Percentiles rank a stretch among this genome's conserved stretches.
These are phyloP conservation scores for Aelia acuminata DNA, from an alignment of 2,888 invertebrate genomes.

Conservation along the genomic window DNA sequence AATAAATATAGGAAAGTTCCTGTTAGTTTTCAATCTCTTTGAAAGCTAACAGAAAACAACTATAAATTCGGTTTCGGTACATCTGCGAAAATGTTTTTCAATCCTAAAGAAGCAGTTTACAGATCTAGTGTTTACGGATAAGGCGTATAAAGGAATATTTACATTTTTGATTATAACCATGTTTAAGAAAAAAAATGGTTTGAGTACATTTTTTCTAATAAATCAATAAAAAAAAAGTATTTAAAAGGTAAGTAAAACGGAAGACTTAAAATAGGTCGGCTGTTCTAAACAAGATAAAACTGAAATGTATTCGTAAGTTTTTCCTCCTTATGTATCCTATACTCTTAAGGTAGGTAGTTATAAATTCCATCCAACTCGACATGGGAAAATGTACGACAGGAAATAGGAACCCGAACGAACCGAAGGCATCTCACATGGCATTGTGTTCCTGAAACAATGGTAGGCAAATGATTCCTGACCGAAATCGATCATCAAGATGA, in stretches of 20 bases:
- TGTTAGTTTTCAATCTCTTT: background rate
- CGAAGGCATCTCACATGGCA: background rate
- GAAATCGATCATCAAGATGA: constrained; percentile 11
- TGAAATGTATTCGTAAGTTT: background rate
- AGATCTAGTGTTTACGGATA: background rate
- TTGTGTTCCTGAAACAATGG: background rate
- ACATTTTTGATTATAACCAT: background rate
- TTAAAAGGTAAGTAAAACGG: background rate
- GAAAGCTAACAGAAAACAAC: background rate
- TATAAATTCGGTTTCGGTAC: background rate
- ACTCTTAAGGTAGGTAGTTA: background rate
- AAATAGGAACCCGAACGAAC: background rate
- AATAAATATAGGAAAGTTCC: background rate
- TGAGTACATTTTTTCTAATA: background rate
- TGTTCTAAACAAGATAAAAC: background rate
- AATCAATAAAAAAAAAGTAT: no score
- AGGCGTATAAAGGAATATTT: background rate
- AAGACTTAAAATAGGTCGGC: background rate
- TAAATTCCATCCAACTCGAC: background rate
- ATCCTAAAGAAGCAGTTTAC: background rate
- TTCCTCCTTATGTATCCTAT: background rate
- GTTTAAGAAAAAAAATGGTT: background rate
- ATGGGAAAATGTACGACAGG: background rate
- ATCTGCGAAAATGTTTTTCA: background rate
- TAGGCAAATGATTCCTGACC: background rate